Base-by-base conservation (phyloP, 2,797 vertebrate species). In the Arrhamphus sclerolepis region DNA sequence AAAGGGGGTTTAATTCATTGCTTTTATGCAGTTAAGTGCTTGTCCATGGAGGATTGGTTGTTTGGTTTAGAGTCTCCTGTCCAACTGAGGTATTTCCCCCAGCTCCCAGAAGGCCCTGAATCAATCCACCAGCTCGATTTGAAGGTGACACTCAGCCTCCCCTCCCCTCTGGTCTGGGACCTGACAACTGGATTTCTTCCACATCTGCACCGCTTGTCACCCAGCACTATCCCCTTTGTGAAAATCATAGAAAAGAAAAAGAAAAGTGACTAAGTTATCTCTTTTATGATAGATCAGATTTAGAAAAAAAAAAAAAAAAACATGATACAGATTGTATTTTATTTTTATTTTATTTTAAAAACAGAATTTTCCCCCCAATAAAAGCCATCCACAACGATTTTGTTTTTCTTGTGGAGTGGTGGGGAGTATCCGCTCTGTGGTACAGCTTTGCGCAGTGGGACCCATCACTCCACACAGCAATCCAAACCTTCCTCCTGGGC, bases 51-150 rank as follows among this genome's bases (percentile, higher is more conserved):
- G 74, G 22, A 0, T 6, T 26, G 61, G 67, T 81, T 86, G 85
- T 88, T 89, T 87, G 62, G 71, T 87, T 89, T 84, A 83, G 78
- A 71, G 82, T 85, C 83, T 85, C 82, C 78, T 87, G 74, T 89
- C 94, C 81, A 75, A 56, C 64, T 14, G 52, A 80, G 73, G 80
- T 87, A 89, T 87, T 88, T 88, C 78, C 82, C 71, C 1, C 28
- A 31, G 73, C 59, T 87, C 84, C 83, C 84, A 10, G 56, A 80
- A 70, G 81, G 72, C 75, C 75, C 58, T 79, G 77, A 89, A 87
- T 88, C 86, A 85, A 83, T 84, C 71, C 43, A 74, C 50, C 52
- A 63, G 72, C 62, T 82, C 7, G 58, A 87, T 83, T 78, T 70
- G 63, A 77, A 81, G 82, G 77, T 89, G 84, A 91, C 84, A 88